phyloP scores from a whole-genome alignment of 92 coral and sea anemone genomes.

The Umimayanthus chanpuru region DNA sequence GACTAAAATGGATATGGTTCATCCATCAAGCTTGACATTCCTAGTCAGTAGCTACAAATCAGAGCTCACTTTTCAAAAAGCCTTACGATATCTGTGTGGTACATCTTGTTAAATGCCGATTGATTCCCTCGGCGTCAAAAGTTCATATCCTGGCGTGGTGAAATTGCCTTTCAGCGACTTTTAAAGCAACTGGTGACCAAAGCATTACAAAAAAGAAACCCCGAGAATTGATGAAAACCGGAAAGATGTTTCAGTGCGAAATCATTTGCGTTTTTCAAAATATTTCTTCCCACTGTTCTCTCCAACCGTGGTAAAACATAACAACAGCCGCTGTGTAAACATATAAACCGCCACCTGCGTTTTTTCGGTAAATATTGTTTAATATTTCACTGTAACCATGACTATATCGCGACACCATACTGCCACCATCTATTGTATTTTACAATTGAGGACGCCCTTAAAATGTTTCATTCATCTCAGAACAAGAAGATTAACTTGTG shows the following conservation, averaged over 20 bases:
- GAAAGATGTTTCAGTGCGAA: background rate
- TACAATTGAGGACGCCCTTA: background rate
- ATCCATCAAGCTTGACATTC: background rate
- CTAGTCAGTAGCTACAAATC: background rate
- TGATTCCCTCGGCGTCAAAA: background rate
- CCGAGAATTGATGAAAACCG: slow-evolving; percentile 22
- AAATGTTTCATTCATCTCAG: background rate
- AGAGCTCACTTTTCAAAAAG: background rate
- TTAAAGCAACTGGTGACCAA: slow-evolving; percentile 10
- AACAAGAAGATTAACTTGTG: background rate
- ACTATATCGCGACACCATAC: background rate
- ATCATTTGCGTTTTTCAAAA: slow-evolving; percentile 13
- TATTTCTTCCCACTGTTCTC: background rate
- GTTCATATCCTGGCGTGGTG: too few relatives aligned
- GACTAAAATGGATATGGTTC: background rate
- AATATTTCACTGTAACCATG: background rate
- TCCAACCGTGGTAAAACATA: background rate
- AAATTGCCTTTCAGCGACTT: slow-evolving; percentile 4
- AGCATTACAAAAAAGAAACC: background rate
- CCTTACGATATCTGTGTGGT: background rate
- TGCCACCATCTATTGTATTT: background rate
- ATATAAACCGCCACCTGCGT: slow-evolving; percentile 15
- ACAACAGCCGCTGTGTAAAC: slow-evolving; percentile 16
- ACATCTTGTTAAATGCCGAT: background rate
- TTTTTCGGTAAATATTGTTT: slow-evolving; percentile 28